Evolutionary conservation across 2,113 vertebrate species (phyloP).

Genomic region (Macheiramphus alcinus): DNA sequence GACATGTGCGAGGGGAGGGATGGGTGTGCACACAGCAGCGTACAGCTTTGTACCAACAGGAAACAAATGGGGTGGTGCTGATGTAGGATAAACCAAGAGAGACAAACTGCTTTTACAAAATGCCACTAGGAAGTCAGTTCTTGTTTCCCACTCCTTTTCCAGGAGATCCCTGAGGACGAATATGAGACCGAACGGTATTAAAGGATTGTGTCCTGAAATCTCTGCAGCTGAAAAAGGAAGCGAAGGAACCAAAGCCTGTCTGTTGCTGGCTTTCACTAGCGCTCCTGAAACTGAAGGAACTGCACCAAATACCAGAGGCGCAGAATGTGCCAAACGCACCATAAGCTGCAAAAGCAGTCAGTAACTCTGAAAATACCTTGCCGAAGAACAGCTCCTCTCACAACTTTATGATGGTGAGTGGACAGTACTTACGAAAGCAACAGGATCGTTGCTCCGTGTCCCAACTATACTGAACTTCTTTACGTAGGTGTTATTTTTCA

Average conservation of each 20-base stretch:
- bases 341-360: neutral
- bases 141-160: neutral
- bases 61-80: neutral
- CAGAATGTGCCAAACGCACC: fast-evolving
- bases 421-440: constrained; percentile 85
- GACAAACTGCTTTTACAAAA: neutral
- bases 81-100: neutral
- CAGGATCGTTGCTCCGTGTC: constrained; percentile 92
- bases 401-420: neutral
- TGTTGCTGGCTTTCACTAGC: neutral
- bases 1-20: fast-evolving
- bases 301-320: neutral
- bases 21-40: fast-evolving
- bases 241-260: neutral
- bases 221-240: neutral
- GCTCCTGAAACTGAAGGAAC: neutral
- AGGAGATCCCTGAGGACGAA: neutral
- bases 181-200: neutral
- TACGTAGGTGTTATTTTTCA: constrained; percentile 87
- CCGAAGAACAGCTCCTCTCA: neutral
- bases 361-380: neutral
- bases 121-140: neutral
- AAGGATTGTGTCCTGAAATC: neutral
- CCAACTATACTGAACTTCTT: constrained; percentile 95
- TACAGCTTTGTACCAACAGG: neutral